A percentile compares a stretch with the other conserved stretches of the same genome.
Conservation (phyloP, 1,140 invertebrate species). For the Drosophila albomicans region DNA sequence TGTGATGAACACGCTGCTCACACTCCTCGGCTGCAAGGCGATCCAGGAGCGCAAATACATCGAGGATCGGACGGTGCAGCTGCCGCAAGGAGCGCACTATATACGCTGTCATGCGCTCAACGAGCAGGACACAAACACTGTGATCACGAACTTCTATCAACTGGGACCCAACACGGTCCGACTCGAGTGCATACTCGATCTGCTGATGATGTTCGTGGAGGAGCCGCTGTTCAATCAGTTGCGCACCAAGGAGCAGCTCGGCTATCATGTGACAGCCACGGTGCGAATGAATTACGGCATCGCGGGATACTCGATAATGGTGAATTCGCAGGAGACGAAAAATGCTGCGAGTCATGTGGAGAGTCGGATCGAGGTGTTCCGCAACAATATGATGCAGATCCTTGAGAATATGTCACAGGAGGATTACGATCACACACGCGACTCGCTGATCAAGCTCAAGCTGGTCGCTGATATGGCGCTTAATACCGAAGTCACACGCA, state of each 20-base stretch:
- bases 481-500: constrained; percentile 90
- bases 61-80: constrained; percentile 79
- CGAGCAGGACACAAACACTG: constrained; percentile 91
- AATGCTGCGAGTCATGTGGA: constrained; percentile 90
- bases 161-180: constrained; percentile 88
- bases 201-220: constrained; percentile 92
- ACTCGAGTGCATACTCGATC: constrained; percentile 90
- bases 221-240: constrained; percentile 95
- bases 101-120: constrained; percentile 90
- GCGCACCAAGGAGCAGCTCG: constrained; percentile 95
- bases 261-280: constrained; percentile 92
- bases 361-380: constrained; percentile 90
- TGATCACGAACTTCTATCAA: constrained; percentile 96
- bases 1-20: constrained; percentile 85
- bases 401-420: constrained; percentile 87
- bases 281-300: constrained; percentile 90
- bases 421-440: constrained; percentile 88
- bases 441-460: constrained; percentile 90
- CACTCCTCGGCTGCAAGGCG: constrained; percentile 73
- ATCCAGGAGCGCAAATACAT: constrained; percentile 71
- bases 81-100: constrained; percentile 89
- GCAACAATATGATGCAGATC: constrained; percentile 88
- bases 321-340: constrained; percentile 91
- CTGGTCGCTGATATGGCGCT: constrained; percentile 89
- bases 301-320: constrained; percentile 90